phyloP scores from a whole-genome alignment of 1,140 invertebrate genomes.

The Geopemphigus sp. region DNA sequence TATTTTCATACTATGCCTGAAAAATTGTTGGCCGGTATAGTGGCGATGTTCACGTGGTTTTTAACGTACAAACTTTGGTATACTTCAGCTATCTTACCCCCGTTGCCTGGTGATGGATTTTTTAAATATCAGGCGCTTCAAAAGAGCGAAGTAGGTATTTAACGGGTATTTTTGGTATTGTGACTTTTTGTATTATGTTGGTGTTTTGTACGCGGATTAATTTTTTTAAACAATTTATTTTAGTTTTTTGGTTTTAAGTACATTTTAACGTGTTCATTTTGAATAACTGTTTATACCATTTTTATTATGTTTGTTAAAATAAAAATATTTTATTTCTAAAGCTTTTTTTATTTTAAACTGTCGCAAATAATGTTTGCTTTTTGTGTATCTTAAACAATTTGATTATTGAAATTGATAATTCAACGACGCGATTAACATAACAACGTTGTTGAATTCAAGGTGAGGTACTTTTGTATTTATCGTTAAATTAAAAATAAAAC shows the following conservation, averaged over 20 bases:
- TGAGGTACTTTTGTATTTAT: not conserved
- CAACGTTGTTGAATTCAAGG: not conserved
- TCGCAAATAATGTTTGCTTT: no score
- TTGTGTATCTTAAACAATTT: no score
- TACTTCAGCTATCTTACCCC: slow-evolving; percentile 63
- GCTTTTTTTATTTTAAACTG: not conserved
- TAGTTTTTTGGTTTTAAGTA: not conserved
- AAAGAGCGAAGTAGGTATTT: slow-evolving; percentile 28
- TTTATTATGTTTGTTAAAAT: not conserved
- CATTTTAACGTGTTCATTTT: slow-evolving; percentile 20
- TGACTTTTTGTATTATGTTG: not conserved
- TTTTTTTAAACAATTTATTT: not conserved
- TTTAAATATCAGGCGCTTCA: slow-evolving; percentile 66
- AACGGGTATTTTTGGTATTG: not conserved
- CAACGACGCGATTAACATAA: not conserved
- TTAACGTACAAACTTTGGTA: slow-evolving; percentile 85
- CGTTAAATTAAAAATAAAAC: no score
- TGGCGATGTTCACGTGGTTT: slow-evolving; percentile 88
- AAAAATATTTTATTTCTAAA: not conserved
- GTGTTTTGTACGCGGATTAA: slow-evolving; percentile 23
- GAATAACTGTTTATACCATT: not conserved
- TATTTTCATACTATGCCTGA: slow-evolving; percentile 95
- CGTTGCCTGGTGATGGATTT: slow-evolving; percentile 72
- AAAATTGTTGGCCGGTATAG: slow-evolving; percentile 82
- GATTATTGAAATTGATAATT: no score